Conservation (phyloP, 2,888 invertebrate species). For the Troides oblongomaculatus region DNA sequence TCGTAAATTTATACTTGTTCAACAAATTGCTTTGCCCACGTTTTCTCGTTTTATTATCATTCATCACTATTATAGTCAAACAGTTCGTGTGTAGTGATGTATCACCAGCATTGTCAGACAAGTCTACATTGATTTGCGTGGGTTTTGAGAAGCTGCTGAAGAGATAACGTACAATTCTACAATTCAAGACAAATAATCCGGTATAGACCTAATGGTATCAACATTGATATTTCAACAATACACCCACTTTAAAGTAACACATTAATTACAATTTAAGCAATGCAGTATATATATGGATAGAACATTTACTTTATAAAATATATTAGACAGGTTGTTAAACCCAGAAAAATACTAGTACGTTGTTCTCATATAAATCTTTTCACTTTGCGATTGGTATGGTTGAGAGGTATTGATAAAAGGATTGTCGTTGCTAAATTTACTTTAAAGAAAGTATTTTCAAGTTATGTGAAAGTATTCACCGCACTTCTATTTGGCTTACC, state of each 20-base stretch:
- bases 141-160: constrained; percentile 50
- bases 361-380: background rate
- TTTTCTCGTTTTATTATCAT: constrained; percentile 49
- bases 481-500: constrained; percentile 13
- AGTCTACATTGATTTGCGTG: constrained; percentile 67
- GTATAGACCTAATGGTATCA: constrained; percentile 36
- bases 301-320: no score
- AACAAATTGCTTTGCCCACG: constrained; percentile 25
- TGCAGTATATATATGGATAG: no score
- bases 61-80: constrained; percentile 61
- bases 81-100: constrained; percentile 48
- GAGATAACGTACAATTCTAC: constrained; percentile 46
- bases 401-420: background rate
- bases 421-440: background rate
- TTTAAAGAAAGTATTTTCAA: constrained; percentile 7
- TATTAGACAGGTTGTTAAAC: no score
- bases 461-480: constrained; percentile 14
- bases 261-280: background rate
- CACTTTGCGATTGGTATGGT: background rate
- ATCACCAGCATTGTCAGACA: constrained; percentile 58
- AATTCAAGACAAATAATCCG: constrained; percentile 50
- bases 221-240: constrained; percentile 14
- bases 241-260: constrained; percentile 5
- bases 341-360: background rate
- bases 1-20: constrained; percentile 49